Conservation (phyloP, 2,888 invertebrate genomes). For the Itoplectis maculator region DNA sequence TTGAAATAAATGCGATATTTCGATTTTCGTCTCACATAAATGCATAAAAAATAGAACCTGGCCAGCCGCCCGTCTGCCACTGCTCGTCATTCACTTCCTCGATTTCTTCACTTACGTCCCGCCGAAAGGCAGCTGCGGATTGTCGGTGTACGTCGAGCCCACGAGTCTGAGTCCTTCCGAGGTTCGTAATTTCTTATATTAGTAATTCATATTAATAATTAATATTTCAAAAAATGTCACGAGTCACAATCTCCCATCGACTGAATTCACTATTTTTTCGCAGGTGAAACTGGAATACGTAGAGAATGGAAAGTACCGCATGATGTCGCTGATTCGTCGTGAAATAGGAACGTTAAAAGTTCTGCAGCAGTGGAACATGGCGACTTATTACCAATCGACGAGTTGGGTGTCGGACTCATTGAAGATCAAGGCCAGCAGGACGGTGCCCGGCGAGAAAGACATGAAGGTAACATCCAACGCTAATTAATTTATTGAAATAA, state of each 20-base stretch:
- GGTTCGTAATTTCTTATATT: constrained; percentile 68
- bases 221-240: not conserved
- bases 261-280: not conserved
- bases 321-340: constrained; percentile 77
- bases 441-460: constrained; percentile 75
- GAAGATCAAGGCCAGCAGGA: constrained; percentile 80
- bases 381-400: constrained; percentile 76
- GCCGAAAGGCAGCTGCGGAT: constrained; percentile 81
- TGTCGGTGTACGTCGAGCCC: constrained; percentile 79
- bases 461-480: constrained; percentile 76
- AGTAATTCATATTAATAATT: not conserved
- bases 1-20: not conserved
- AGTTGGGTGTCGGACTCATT: constrained; percentile 78
- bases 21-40: not conserved
- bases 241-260: not conserved
- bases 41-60: constrained; percentile 73
- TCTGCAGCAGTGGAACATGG: constrained; percentile 81
- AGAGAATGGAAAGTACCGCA: constrained; percentile 73
- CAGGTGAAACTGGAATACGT: constrained; percentile 77
- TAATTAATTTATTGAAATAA: not conserved
- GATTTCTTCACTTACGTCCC: constrained; percentile 82
- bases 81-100: constrained; percentile 79
- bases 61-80: constrained; percentile 77
- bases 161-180: constrained; percentile 76
- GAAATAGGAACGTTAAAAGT: constrained; percentile 74